Percentiles rank a stretch among this genome's conserved stretches.
phyloP scores from a whole-genome alignment of 2,113 vertebrate genomes.

The Platycercus adscitus region DNA sequence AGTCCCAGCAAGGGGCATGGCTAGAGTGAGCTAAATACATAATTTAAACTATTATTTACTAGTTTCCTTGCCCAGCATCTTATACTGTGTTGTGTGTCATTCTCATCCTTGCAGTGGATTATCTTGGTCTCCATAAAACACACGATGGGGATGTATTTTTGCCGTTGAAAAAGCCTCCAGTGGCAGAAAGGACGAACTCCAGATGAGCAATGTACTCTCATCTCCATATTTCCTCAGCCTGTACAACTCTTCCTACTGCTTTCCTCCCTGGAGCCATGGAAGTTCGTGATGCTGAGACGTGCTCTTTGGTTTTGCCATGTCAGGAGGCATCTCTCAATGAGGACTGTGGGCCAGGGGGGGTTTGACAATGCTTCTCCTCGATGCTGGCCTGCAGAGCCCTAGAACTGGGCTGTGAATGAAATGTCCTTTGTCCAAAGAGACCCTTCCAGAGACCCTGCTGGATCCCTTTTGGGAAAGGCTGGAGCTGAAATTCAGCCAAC shows the following conservation, averaged over 20 bases:
- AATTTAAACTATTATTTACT: conserved; percentile 30
- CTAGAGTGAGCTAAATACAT: neutral
- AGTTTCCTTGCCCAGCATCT: neutral
- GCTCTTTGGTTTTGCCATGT: neutral
- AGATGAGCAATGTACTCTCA: conserved; percentile 36
- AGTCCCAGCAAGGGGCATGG: neutral
- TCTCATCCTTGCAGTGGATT: conserved; percentile 39
- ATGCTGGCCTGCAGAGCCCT: neutral
- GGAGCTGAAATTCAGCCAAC: neutral
- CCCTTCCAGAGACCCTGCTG: neutral
- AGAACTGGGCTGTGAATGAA: neutral
- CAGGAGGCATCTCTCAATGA: neutral
- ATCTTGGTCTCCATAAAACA: conserved; percentile 17
- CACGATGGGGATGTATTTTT: conserved; percentile 23
- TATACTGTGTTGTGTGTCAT: neutral
- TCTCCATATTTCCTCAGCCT: conserved; percentile 19
- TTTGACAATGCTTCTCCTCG: neutral
- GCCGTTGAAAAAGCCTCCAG: neutral
- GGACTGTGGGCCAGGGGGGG: neutral
- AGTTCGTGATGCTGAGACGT: neutral
- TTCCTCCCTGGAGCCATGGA: neutral
- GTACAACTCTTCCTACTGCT: neutral
- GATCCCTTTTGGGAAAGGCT: neutral
- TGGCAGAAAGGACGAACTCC: conserved; percentile 20
- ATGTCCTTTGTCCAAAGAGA: neutral